Conservation (phyloP, 2,113 vertebrate genomes). For the Chauna torquata region DNA sequence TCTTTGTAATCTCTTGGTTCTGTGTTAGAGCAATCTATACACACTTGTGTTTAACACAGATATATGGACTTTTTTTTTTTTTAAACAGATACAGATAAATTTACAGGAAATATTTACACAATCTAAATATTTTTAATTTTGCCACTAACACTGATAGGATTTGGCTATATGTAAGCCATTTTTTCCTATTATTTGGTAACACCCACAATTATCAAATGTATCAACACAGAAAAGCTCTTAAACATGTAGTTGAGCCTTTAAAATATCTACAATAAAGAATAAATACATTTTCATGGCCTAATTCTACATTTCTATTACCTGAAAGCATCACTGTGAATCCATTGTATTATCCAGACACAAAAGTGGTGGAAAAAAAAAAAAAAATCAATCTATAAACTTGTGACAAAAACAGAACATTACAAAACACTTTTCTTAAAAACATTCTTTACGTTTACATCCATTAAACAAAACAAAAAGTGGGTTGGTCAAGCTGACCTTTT, state of each 20-base stretch:
- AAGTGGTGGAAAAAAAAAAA: background rate
- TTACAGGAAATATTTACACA: background rate
- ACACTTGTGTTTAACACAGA: background rate
- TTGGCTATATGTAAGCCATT: background rate
- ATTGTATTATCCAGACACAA: background rate
- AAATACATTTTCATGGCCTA: background rate
- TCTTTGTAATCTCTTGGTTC: background rate
- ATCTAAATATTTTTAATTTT: background rate
- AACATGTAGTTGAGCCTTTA: background rate
- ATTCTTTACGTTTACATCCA: background rate
- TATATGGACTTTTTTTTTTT: background rate
- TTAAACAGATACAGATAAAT: background rate
- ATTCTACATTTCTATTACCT: background rate
- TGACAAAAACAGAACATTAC: background rate
- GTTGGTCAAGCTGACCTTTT: background rate
- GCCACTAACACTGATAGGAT: background rate
- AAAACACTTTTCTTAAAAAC: constrained; percentile 1
- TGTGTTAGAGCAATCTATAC: background rate
- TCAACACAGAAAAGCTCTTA: background rate
- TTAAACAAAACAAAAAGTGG: background rate
- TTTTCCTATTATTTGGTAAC: background rate
- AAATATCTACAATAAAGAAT: background rate
- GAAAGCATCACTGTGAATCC: background rate
- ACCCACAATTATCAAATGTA: background rate
- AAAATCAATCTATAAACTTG: background rate